Evolutionary conservation across 1,140 invertebrate genomes (phyloP), one percentile per base, ranked within the genome.

Genomic region (Heliothis subflexa): DNA sequence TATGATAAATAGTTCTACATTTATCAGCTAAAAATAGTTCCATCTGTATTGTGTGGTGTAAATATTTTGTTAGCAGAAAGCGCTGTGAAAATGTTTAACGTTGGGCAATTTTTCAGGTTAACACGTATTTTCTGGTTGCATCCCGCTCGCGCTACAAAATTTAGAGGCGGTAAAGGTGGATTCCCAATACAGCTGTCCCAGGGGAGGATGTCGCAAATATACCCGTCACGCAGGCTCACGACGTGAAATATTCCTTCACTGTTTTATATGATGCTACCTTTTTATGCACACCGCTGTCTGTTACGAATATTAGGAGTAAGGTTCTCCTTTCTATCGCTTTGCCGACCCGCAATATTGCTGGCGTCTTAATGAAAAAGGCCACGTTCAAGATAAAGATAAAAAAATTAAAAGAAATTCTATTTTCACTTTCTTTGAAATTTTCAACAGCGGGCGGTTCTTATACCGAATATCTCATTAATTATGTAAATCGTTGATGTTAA

Each of bases 191-290:
- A 72, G 59, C 50, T 73, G 70, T 81, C 79, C 79, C 75, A 9
- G 16, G 79, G 52, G 79, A 71, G 47, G 5, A 40, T 62, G 61
- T 57, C 55, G 71, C 72, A 73, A 83, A 80, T 81, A 80, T 79
- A 76, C 73, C 80, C 70, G 82, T 73, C 79, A 75, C 77, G 62
- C 64, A 68, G 54, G 66, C 54, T 73, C 62, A 71, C 33, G 78
- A 81, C 68, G 47, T 81, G 75, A 85, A 83, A 79, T 81, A 79
- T 85, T 78, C 28, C 68, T 74, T 80, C 14, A 78, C 62, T 81
- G 78, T 78, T 81, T 85, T 83, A 83, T 85, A 78, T 64, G 79
- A 79, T 66, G 66, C 77, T 73, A 78, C 75, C 68, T 79, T 80
- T 78, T 80, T 81, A 82, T 79, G 79, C 70, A 73, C 71, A 33